Percentiles rank a stretch among this genome's conserved stretches.
Conservation (phyloP, 53 echinoderm and acorn worm species). For the Echinarachnius parma region DNA sequence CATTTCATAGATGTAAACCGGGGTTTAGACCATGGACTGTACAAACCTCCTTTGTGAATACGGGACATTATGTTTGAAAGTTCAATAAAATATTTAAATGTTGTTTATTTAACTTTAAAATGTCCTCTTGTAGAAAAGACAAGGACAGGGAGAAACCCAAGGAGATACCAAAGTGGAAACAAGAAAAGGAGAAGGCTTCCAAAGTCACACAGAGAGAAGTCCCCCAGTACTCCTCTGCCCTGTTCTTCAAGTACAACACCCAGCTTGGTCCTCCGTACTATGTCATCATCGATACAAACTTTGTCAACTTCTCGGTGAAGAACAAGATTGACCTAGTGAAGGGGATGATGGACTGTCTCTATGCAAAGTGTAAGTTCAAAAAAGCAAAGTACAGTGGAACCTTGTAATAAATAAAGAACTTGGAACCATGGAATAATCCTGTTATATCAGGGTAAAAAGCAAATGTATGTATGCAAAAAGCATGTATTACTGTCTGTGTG, state of each 20-base stretch:
- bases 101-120: background rate
- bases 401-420: no score
- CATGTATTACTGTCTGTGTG: no score
- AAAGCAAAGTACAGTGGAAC: no score
- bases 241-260: conserved; percentile 99
- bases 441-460: no score
- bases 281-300: conserved; percentile 93
- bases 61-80: background rate
- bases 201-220: conserved; percentile 69
- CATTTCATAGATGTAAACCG: no score
- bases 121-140: conserved; percentile 60
- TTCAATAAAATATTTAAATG: background rate
- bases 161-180: conserved; percentile 71
- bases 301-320: conserved; percentile 95
- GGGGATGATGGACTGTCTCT: conserved; percentile 97
- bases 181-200: conserved; percentile 58
- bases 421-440: no score
- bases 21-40: no score
- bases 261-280: conserved; percentile 98
- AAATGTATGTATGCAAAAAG: no score
- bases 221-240: conserved; percentile 93
- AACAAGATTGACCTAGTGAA: conserved; percentile 90
- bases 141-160: conserved; percentile 69
- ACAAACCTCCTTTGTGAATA: background rate
- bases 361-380: conserved; percentile 93